phyloP scores from a whole-genome alignment of 2,797 vertebrate species.

The Otolemur crassicaudatus region DNA sequence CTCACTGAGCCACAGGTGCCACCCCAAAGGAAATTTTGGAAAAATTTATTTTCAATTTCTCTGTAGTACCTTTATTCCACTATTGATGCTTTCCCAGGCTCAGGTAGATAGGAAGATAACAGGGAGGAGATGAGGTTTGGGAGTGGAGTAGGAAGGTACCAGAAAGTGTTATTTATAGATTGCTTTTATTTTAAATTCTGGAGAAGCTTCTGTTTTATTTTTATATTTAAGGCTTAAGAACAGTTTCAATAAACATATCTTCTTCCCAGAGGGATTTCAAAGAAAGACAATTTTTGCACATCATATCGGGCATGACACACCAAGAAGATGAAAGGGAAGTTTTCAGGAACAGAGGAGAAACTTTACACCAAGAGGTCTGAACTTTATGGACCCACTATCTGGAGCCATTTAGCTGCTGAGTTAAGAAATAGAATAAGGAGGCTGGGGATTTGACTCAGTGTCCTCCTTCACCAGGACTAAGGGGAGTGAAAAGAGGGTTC shows the following conservation, averaged over 20 bases:
- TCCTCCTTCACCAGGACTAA: not conserved
- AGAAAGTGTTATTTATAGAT: not conserved
- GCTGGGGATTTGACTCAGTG: not conserved
- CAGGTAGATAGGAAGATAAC: not conserved
- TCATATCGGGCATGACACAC: not conserved
- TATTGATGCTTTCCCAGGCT: not conserved
- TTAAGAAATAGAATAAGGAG: not conserved
- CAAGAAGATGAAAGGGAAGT: not conserved
- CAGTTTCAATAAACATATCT: conserved; percentile 17
- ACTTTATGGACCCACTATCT: not conserved
- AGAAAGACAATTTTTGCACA: not conserved
- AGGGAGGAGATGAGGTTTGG: not conserved
- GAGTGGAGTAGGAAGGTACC: not conserved
- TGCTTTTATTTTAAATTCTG: conserved; percentile 20
- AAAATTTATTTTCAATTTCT: not conserved
- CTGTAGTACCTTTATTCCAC: not conserved
- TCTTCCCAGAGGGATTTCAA: not conserved
- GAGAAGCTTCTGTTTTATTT: conserved; percentile 51
- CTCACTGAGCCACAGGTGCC: no score
- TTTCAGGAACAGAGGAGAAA: not conserved
- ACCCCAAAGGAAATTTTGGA: no score
- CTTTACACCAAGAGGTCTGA: not conserved
- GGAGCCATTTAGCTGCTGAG: not conserved
- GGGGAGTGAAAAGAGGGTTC: conserved; percentile 23
- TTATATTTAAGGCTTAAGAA: conserved; percentile 61